phyloP scores from a whole-genome alignment of 2,888 invertebrate species.

The Dione juno region DNA sequence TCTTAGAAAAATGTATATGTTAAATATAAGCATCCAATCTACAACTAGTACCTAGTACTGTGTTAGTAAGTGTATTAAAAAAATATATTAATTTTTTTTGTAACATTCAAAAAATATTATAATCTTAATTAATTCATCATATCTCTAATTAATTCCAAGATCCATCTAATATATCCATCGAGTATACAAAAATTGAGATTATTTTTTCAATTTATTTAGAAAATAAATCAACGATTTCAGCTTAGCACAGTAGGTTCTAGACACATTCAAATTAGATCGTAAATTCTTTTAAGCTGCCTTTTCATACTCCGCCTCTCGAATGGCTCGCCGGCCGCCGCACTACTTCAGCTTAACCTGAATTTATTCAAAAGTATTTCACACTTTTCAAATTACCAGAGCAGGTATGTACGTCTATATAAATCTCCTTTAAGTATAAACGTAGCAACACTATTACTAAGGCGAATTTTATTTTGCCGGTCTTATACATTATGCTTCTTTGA shows the following conservation, averaged over 20 bases:
- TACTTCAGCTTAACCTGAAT: conserved; percentile 35
- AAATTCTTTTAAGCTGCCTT: conserved; percentile 13
- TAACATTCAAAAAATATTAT: too few species aligned
- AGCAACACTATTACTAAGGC: conserved; percentile 25
- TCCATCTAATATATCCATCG: too few species aligned
- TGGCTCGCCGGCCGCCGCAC: neutral
- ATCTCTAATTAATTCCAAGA: neutral
- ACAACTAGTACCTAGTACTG: too few species aligned
- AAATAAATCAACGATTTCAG: too few species aligned
- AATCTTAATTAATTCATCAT: neutral
- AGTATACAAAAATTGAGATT: neutral
- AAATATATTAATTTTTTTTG: too few species aligned
- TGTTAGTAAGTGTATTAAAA: too few species aligned
- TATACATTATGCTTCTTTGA: conserved; percentile 10
- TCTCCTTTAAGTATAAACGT: conserved; percentile 24
- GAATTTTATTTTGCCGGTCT: conserved; percentile 5
- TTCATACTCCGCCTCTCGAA: conserved; percentile 17
- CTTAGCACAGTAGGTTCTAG: neutral
- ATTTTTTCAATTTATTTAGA: neutral
- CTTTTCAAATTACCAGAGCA: conserved; percentile 34
- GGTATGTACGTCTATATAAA: conserved; percentile 26
- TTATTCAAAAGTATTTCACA: conserved; percentile 29
- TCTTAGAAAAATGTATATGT: too few species aligned
- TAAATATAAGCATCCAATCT: too few species aligned
- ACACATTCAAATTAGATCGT: neutral